A percentile compares a stretch with the other conserved stretches of the same genome.
Conservation (phyloP, 2,113 vertebrate genomes). For the Periophthalmodon schlosseri region DNA sequence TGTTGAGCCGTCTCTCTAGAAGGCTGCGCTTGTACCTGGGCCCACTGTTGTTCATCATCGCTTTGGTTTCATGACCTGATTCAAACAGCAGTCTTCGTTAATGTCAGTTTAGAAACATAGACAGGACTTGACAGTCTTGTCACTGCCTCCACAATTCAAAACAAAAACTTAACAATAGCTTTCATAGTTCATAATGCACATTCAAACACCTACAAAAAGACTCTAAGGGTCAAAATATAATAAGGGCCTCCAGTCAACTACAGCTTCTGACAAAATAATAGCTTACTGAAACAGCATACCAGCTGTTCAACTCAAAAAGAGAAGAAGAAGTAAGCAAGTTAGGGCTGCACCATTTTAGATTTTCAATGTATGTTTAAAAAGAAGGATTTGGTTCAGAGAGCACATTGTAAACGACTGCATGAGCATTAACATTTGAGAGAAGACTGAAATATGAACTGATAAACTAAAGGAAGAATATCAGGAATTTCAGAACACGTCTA, state of each 20-base stretch:
- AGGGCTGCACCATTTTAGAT: too few relatives aligned
- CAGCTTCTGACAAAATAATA: too few relatives aligned
- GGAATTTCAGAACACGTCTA: too few relatives aligned
- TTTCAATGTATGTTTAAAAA: too few relatives aligned
- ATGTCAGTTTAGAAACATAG: not conserved
- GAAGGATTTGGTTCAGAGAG: too few relatives aligned
- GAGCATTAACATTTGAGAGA: too few relatives aligned
- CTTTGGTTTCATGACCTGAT: constrained; percentile 95
- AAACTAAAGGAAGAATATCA: too few relatives aligned
- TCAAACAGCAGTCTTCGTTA: not conserved
- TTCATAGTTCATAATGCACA: not conserved
- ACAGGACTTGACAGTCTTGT: not conserved
- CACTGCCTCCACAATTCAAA: not conserved
- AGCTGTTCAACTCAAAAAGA: not conserved
- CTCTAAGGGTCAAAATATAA: not conserved
- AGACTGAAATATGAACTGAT: too few relatives aligned
- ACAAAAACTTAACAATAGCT: not conserved
- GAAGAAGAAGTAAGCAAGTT: too few relatives aligned
- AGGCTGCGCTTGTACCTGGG: constrained; percentile 90
- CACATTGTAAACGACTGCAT: too few relatives aligned
- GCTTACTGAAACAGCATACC: too few relatives aligned
- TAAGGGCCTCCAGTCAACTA: not conserved
- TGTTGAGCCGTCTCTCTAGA: constrained; percentile 87
- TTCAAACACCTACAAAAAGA: not conserved
- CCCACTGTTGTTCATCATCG: constrained; percentile 94